Conservation (phyloP, 64 coral and sea anemone species). For the Astreopora myriophthalma region DNA sequence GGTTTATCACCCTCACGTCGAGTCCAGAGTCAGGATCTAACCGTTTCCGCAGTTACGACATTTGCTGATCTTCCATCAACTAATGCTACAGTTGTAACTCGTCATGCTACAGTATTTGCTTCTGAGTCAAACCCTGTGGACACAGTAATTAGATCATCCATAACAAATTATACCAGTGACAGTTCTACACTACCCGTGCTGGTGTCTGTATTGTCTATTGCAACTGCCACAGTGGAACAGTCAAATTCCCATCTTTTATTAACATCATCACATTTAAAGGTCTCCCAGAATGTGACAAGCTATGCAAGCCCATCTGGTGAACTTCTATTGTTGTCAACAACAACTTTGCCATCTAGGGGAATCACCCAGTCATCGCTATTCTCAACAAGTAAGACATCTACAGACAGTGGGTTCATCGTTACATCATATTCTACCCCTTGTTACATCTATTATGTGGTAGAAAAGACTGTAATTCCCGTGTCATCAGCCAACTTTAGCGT, state of each 20-base stretch:
- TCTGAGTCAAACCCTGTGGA: not conserved
- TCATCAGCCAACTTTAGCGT: not conserved
- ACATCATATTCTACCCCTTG: constrained; percentile 43
- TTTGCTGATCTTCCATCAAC: not conserved
- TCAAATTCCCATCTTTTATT: not conserved
- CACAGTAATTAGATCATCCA: not conserved
- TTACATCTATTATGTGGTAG: constrained; percentile 68
- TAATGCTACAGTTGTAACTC: not conserved
- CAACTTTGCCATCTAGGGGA: not conserved
- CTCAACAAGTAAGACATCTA: not conserved
- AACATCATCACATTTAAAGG: not conserved
- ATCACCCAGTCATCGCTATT: not conserved
- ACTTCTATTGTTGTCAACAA: not conserved
- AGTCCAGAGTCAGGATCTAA: not conserved
- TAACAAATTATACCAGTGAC: not conserved
- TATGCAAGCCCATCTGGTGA: not conserved
- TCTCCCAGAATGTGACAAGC: not conserved
- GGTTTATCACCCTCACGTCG: not conserved
- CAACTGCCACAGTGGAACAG: not conserved
- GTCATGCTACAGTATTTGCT: too few relatives aligned
- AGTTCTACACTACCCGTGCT: not conserved
- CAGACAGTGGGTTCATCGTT: constrained; percentile 21
- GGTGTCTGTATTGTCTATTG: not conserved
- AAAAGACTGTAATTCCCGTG: constrained; percentile 25
- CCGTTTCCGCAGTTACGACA: not conserved